Conservation (phyloP, 2,113 vertebrate species). For the Sphaerodactylus townsendi region DNA sequence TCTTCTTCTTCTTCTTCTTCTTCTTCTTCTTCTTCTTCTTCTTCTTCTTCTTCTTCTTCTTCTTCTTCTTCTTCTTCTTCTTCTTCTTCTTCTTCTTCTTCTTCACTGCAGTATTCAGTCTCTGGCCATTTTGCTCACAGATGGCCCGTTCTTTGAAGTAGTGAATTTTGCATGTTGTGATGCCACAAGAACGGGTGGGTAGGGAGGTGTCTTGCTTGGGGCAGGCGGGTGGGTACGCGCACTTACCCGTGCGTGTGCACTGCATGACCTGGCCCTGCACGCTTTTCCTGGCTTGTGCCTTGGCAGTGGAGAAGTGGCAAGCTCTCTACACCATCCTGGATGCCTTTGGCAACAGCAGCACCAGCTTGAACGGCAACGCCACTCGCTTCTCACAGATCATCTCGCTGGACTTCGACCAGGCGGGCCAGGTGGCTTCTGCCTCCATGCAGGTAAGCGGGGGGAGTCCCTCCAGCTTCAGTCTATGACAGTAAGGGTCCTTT, state of each 20-base stretch:
- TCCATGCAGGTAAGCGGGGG: slow-evolving; percentile 88
- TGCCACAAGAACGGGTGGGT: neutral
- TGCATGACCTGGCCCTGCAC: neutral
- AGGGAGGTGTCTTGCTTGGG: no score
- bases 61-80: no score
- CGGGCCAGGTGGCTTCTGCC: slow-evolving; percentile 95
- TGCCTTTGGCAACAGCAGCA: slow-evolving; percentile 93
- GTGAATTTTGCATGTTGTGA: neutral
- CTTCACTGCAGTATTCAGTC: neutral
- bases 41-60: no score
- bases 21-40: no score
- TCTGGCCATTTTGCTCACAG: neutral
- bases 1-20: no score
- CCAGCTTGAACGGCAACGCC: slow-evolving; percentile 88
- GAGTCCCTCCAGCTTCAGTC: neutral
- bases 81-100: no score
- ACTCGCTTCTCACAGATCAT: slow-evolving; percentile 95
- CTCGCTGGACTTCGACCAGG: slow-evolving; percentile 96
- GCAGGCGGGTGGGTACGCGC: no score
- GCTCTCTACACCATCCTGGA: slow-evolving; percentile 94
- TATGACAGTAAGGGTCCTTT: fast-evolving
- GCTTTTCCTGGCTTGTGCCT: slow-evolving; percentile 42
- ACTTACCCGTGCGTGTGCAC: neutral
- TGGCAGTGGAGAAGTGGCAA: slow-evolving; percentile 94
- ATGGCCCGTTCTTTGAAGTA: neutral